Percentiles rank a stretch among this genome's conserved stretches.
Evolutionary conservation across 2,113 vertebrate species (phyloP).

Genomic region (Megalops atlanticus): DNA sequence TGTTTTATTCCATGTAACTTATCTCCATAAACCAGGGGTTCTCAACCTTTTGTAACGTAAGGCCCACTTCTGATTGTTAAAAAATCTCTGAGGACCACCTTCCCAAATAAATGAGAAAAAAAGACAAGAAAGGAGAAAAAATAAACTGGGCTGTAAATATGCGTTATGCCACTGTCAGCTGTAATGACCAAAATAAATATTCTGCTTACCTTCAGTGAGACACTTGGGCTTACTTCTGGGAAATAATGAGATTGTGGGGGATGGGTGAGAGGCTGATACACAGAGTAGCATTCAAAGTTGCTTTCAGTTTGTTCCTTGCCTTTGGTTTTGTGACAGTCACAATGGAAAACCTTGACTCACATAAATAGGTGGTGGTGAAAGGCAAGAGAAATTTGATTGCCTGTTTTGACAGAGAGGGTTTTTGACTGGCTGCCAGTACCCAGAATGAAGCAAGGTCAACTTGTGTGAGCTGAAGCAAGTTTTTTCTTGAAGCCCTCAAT

Average conservation of each 20-base stretch:
- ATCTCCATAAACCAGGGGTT: too few relatives aligned
- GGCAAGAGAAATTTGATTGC: conserved; percentile 32
- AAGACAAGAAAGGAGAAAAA: too few relatives aligned
- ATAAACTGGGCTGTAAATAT: neutral
- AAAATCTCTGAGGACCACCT: too few relatives aligned
- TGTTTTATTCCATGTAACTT: too few relatives aligned
- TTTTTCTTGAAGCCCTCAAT: neutral
- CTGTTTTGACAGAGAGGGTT: conserved; percentile 19
- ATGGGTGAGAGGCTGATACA: conserved; percentile 24
- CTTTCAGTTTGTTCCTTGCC: conserved; percentile 35
- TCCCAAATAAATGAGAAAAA: too few relatives aligned
- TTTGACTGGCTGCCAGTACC: conserved; percentile 27
- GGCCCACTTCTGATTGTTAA: too few relatives aligned
- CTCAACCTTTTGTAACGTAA: neutral
- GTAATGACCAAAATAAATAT: conserved; percentile 18
- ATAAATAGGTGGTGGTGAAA: conserved; percentile 30
- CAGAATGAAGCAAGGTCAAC: conserved; percentile 33
- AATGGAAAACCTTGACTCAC: conserved; percentile 35
- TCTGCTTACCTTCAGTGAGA: conserved; percentile 21
- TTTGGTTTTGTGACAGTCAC: conserved; percentile 33
- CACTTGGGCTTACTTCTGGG: conserved; percentile 26
- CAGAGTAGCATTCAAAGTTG: conserved; percentile 31
- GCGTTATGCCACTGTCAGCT: conserved; percentile 17
- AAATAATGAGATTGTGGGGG: conserved; percentile 30
- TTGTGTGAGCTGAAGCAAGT: neutral